Percentiles rank a stretch among this genome's conserved stretches.
Conservation (phyloP, 2,113 vertebrate species). For the Psammodynastes pulverulentus region DNA sequence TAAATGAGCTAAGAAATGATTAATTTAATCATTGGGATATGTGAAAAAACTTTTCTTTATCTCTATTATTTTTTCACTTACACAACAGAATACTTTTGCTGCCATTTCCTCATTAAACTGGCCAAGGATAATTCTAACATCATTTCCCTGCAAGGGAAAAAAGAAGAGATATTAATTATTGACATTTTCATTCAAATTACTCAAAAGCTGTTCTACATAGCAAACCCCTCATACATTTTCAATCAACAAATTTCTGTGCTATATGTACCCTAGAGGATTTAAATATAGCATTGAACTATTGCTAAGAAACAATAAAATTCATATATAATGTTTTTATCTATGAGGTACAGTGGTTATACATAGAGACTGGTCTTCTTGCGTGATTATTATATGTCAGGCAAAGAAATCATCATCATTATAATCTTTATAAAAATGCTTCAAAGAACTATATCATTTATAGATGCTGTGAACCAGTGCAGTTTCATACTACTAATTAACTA, state of each 20-base stretch:
- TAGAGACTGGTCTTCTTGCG: neutral
- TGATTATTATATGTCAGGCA: neutral
- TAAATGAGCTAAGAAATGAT: neutral
- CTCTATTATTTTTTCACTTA: conserved; percentile 73
- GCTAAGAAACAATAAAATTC: neutral
- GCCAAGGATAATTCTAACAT: conserved; percentile 97
- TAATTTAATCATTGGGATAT: neutral
- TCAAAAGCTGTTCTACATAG: neutral
- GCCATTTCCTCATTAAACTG: conserved; percentile 97
- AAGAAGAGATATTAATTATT: neutral
- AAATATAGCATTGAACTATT: neutral
- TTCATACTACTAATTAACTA: neutral
- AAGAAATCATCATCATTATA: neutral
- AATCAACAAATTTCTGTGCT: neutral
- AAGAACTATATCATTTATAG: neutral
- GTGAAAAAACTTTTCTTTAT: neutral
- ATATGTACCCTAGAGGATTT: neutral
- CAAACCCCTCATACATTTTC: neutral
- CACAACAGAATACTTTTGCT: conserved; percentile 97
- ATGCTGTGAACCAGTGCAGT: neutral
- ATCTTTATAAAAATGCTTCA: neutral
- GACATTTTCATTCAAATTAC: neutral
- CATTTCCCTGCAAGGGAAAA: conserved; percentile 82
- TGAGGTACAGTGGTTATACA: neutral
- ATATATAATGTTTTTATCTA: neutral